Evolutionary conservation across 2,797 vertebrate species (phyloP).

Genomic region (Hyperoplus lanceolatus): DNA sequence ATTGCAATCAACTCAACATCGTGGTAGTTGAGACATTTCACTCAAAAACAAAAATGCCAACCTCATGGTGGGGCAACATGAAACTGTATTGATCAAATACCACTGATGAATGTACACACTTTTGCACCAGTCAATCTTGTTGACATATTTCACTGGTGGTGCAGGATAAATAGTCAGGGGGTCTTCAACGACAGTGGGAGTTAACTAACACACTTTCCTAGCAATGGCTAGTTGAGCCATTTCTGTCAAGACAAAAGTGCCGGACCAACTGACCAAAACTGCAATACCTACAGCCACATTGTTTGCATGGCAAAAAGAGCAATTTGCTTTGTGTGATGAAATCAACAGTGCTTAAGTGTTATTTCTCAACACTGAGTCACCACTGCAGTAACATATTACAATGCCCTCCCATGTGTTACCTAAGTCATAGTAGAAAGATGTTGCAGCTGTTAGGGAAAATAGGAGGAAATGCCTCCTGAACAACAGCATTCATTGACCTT

Average conservation of each 20-base stretch:
- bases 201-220: not conserved
- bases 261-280: not conserved
- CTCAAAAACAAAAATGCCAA: not conserved
- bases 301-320: too few species aligned
- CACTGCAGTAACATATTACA: slow-evolving; percentile 12
- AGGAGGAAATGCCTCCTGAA: slow-evolving; percentile 51
- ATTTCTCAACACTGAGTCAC: slow-evolving; percentile 1
- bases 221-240: not conserved
- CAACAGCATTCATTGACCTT: slow-evolving; percentile 72
- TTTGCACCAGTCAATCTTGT: too few species aligned
- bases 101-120: too few species aligned
- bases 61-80: not conserved
- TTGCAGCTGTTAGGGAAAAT: slow-evolving; percentile 46
- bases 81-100: not conserved
- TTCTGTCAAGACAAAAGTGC: not conserved
- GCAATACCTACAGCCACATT: not conserved
- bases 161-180: not conserved
- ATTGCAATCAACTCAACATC: not conserved
- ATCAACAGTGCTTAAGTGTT: not conserved
- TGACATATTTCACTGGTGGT: too few species aligned
- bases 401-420: slow-evolving; percentile 18
- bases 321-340: not conserved
- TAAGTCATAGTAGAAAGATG: slow-evolving; percentile 42
- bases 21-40: not conserved
- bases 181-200: not conserved